Base-by-base conservation (phyloP, 1,140 invertebrate species). In the Eupeodes corollae region DNA sequence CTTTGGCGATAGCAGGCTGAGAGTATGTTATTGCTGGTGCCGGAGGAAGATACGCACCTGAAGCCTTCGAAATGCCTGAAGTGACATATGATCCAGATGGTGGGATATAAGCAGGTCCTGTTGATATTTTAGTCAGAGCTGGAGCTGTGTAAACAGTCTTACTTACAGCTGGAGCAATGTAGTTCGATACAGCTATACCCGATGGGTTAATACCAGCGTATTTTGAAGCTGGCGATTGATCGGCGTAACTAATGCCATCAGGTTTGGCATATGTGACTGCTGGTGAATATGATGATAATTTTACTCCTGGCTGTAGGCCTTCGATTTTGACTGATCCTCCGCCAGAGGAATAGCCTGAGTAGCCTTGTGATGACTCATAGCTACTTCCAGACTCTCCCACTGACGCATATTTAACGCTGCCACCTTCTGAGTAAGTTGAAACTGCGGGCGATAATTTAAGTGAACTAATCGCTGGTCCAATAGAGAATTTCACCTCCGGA, bases 221-320 rank as follows among this genome's bases (percentile, higher is more conserved):
- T 52, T 67, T 63, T 35, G 61, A 56, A 12, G 63, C 58, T 18
- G 63, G 64, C 0, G 63, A 67, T 49, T 63, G 61, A 9, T 67
- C 63, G 9, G 64, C 59, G 49, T 67, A 67, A 26, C 56, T 55
- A 13, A 64, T 63, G 8, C 42, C 40, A 16, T 31, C 49, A 3
- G 57, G 57, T 5, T 57, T 34, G 1, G 54, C 59, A 38, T 61
- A 62, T 13, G 59, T 58, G 5, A 57, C 50, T 5, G 63, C 54
- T 0, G 61, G 59, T 42, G 26, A 21, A 6, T 16, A 12, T n/a
- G 35, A 13, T 39, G 42, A 13, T 46, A 34, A 5, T 34, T 45
- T 34, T 19, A 44, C 35, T 19, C 10, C 55, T 43, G 21, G 59
- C 55, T n/a, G 55, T 47, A 1, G 48, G 21, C 38, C 56, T 61